A percentile compares a stretch with the other conserved stretches of the same genome.
phyloP scores from a whole-genome alignment of 2,888 invertebrate species.

The Nomada fucata region DNA sequence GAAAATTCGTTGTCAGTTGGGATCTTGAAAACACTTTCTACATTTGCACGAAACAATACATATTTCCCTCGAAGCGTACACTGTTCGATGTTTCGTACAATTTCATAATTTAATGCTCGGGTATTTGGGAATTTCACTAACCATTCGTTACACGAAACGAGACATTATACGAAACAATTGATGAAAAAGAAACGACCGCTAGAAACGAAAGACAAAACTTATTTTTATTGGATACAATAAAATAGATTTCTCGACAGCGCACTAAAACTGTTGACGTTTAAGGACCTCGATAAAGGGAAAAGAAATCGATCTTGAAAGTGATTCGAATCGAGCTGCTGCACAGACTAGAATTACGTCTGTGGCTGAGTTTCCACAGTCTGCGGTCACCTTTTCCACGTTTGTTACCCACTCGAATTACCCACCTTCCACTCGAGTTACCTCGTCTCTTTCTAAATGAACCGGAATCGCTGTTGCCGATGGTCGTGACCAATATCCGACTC shows the following conservation, averaged over 20 bases:
- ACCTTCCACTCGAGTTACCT: slow-evolving; percentile 2
- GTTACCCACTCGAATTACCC: slow-evolving; percentile 19
- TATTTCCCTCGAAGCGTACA: too few species aligned
- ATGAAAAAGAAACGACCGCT: too few species aligned
- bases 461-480: slow-evolving; percentile 14
- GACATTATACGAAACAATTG: too few species aligned
- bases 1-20: slow-evolving; percentile 20
- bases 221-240: too few species aligned
- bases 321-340: slow-evolving; percentile 5
- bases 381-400: slow-evolving; percentile 13
- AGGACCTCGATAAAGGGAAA: neutral
- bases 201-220: too few species aligned
- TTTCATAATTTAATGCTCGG: too few species aligned
- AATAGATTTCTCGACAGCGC: too few species aligned
- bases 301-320: slow-evolving; percentile 1
- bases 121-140: too few species aligned
- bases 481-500: slow-evolving; percentile 26
- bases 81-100: neutral
- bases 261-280: too few species aligned
- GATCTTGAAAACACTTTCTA: neutral
- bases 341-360: slow-evolving; percentile 20
- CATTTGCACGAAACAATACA: too few species aligned
- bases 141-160: too few species aligned
- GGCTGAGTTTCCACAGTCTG: slow-evolving; percentile 21
- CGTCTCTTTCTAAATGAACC: slow-evolving; percentile 10